Evolutionary conservation across 1,140 invertebrate genomes (phyloP), one percentile per base, ranked within the genome.

Genomic region (Amphibalanus amphitrite): DNA sequence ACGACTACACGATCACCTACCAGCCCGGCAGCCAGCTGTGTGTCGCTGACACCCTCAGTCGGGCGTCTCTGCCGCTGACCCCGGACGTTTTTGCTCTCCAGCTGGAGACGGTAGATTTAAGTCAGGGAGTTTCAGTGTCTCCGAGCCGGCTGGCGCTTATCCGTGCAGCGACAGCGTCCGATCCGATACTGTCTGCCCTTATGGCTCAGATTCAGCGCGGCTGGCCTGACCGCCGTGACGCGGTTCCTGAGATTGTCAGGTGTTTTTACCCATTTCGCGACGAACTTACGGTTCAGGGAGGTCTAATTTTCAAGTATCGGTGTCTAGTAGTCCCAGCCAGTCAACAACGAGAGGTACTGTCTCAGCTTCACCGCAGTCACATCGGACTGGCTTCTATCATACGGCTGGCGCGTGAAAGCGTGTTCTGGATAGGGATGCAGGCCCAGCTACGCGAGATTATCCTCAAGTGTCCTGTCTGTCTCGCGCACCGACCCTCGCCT

Each of bases 1-100:
- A 76, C 69, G 73, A 75, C 25, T 59, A n/a, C 64, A 65, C 64
- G 76, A 28, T 77, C 29, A 29, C 26, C n/a, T 75, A 75, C 64
- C 67, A 33, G 10, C 71, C 71, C 23, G 73, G 73, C 3, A 76
- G 74, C 65, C 23, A 64, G 17, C 72, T 76, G 71, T 71, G 65
- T 64, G 20, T 74, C 10, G 71, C 74, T 3, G 73, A 75, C 64
- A 69, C 71, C 25, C 38, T 76, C 0, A 72, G 69, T 69, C 30
- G 73, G 67, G 28, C 69, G 15, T 29, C 38, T 59, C 47, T 71
- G 26, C 33, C 25, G 20, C 30, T 40, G 3, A 33, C 71, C 40
- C 10, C 0, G 29, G 30, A 29, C n/a, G 47, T 69, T 23, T 68
- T 28, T 25, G 20, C 25, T n/a, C n/a, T 13, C 17, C 13, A 64